A percentile compares a stretch with the other conserved stretches of the same genome.
phyloP scores from a whole-genome alignment of 1,140 invertebrate species.

The Ostrea edulis region DNA sequence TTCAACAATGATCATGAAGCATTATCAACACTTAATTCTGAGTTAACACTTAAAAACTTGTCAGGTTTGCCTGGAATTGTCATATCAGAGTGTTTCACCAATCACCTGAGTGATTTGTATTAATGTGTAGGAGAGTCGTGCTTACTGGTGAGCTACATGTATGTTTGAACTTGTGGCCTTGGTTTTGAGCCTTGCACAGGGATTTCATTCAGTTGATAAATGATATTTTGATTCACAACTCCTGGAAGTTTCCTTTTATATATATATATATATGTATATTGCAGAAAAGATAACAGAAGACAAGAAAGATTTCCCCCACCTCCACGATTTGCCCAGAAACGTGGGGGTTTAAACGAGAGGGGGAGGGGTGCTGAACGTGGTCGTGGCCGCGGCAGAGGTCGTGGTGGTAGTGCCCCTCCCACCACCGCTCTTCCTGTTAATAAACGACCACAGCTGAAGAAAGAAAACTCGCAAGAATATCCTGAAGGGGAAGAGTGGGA shows the following conservation, averaged over 20 bases:
- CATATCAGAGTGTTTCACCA: too few species aligned
- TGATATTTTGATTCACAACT: too few species aligned
- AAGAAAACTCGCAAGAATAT: constrained; percentile 80
- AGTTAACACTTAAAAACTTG: too few species aligned
- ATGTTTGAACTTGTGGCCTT: too few species aligned
- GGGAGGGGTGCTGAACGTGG: constrained; percentile 63
- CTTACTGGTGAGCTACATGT: too few species aligned
- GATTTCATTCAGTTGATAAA: too few species aligned
- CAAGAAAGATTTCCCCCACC: constrained; percentile 69
- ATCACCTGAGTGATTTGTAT: too few species aligned
- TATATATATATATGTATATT: constrained; percentile 27
- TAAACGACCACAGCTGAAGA: constrained; percentile 72
- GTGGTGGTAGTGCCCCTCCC: constrained; percentile 69
- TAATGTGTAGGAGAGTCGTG: too few species aligned
- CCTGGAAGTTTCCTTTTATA: neutral
- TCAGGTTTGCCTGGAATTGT: too few species aligned
- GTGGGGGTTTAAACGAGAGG: constrained; percentile 66
- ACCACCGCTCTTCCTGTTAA: constrained; percentile 52
- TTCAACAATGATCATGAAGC: too few species aligned
- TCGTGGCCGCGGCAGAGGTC: constrained; percentile 71
- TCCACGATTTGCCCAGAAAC: constrained; percentile 71
- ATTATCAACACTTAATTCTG: too few species aligned
- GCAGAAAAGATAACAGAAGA: constrained; percentile 66
- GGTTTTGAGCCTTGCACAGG: neutral
- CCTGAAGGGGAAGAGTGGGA: constrained; percentile 83